A percentile compares a stretch with the other conserved stretches of the same genome.
Evolutionary conservation across 2,888 invertebrate genomes (phyloP).

Genomic region (Phaedon cochleariae): DNA sequence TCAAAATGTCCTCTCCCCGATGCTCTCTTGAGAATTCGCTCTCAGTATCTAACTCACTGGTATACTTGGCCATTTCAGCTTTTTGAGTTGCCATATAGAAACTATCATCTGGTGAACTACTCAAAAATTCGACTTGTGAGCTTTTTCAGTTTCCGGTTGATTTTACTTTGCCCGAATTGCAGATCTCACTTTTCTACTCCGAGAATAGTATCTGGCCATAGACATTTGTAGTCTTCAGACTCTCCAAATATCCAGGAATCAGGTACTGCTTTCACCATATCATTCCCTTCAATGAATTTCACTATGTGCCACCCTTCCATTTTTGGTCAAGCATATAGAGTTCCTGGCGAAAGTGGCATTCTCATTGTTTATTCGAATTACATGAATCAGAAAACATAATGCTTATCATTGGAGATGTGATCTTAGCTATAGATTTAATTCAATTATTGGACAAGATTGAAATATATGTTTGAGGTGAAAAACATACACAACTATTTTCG

Average conservation of each 20-base stretch:
- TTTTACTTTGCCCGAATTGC: constrained; percentile 11
- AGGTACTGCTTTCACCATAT: constrained; percentile 19
- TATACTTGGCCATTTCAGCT: constrained; percentile 8
- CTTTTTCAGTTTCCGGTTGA: constrained; percentile 13
- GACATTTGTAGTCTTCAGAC: constrained; percentile 14
- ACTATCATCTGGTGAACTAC: constrained; percentile 22
- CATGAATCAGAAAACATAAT: neutral
- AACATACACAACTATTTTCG: neutral
- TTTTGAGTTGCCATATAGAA: constrained; percentile 14
- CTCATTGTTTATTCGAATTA: neutral
- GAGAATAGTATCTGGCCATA: constrained; percentile 1
- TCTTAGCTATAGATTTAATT: neutral
- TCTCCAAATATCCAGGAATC: constrained; percentile 15
- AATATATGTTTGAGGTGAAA: too few relatives aligned
- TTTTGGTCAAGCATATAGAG: neutral
- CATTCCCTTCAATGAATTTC: constrained; percentile 19
- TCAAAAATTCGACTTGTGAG: constrained; percentile 17
- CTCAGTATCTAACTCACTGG: constrained; percentile 6
- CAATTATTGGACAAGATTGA: neutral
- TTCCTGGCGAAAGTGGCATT: neutral
- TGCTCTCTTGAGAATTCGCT: constrained; percentile 9
- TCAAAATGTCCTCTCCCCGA: too few relatives aligned
- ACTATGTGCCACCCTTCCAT: constrained; percentile 23
- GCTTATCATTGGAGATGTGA: neutral
- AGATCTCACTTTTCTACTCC: constrained; percentile 18